Conservation (phyloP, 2,797 vertebrate species). For the Acrocephalus scirpaceus region DNA sequence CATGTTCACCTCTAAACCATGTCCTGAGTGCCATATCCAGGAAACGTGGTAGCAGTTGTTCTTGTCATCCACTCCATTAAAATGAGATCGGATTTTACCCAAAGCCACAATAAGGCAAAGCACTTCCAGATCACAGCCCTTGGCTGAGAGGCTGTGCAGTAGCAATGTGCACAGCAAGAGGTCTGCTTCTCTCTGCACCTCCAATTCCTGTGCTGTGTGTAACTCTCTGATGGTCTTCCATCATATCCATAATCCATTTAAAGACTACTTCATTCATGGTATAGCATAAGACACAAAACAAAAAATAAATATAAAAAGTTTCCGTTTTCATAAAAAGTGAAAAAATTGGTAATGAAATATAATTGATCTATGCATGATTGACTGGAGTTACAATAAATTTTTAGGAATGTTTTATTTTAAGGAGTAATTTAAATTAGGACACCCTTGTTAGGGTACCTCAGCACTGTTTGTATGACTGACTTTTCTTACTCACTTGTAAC, state of each 20-base stretch:
- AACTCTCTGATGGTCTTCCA: background rate
- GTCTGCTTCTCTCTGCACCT: background rate
- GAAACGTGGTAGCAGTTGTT: background rate
- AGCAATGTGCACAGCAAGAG: background rate
- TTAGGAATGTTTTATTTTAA: background rate
- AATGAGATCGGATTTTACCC: background rate
- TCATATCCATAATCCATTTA: background rate
- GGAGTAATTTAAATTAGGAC: background rate
- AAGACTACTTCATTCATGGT: background rate
- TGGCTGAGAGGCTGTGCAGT: rapidly evolving
- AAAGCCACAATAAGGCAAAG: background rate
- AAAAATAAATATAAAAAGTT: background rate
- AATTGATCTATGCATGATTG: background rate
- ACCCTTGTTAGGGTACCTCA: background rate
- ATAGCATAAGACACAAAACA: background rate
- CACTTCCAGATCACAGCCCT: background rate
- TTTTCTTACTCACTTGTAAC: background rate
- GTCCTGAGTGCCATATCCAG: background rate
- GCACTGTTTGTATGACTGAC: background rate
- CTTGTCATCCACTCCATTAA: background rate
- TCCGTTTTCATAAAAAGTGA: background rate
- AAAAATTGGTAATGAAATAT: background rate
- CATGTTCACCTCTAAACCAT: background rate
- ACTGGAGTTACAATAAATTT: background rate
- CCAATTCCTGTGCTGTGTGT: background rate